A percentile compares a stretch with the other conserved stretches of the same genome.
These are phyloP conservation scores for Falco peregrinus DNA, from an alignment of 2,797 vertebrate species.

Conservation along the genomic window DNA sequence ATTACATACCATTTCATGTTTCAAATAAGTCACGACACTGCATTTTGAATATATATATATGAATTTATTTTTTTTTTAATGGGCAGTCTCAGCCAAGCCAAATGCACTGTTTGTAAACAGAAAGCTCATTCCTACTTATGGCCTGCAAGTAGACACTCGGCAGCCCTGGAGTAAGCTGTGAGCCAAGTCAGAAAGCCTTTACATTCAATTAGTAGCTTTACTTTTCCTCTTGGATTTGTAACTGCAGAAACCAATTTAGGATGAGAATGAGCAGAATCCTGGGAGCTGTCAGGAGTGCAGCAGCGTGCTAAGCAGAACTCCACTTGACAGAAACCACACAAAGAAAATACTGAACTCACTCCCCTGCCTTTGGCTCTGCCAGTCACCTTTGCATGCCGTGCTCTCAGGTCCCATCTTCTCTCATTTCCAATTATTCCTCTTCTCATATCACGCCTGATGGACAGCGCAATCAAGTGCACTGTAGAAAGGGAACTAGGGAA, in stretches of 20 bases:
- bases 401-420: background rate
- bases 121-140: background rate
- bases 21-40: background rate
- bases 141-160: background rate
- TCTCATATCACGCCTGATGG: background rate
- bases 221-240: constrained; percentile 33
- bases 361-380: background rate
- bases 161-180: background rate
- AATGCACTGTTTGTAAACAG: background rate
- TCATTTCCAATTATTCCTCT: background rate
- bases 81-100: background rate
- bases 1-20: background rate
- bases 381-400: background rate
- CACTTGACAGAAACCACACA: background rate
- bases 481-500: background rate
- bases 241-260: constrained; percentile 42
- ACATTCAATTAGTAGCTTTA: constrained; percentile 40
- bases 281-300: background rate
- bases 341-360: background rate
- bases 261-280: constrained; percentile 39
- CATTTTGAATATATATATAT: background rate
- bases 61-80: background rate
- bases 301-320: background rate
- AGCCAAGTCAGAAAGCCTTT: constrained; percentile 36
- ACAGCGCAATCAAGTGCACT: background rate